Percentiles rank a stretch among this genome's conserved stretches.
Conservation (phyloP, 2,113 vertebrate genomes). For the Lampris incognitus region DNA sequence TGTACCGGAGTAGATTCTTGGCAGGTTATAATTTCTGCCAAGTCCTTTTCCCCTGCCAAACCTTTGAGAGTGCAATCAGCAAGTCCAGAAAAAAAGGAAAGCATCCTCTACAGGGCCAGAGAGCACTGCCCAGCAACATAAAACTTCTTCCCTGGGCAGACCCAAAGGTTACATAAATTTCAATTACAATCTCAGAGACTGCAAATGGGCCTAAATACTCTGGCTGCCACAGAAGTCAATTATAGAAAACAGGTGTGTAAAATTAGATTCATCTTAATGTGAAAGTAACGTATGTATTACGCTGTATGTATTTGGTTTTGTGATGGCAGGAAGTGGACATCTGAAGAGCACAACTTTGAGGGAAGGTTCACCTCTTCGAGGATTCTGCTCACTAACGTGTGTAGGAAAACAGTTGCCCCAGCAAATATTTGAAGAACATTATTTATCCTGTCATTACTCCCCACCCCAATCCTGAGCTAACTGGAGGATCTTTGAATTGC, state of each 20-base stretch:
- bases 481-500: neutral
- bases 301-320: conserved; percentile 2
- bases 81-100: conserved; percentile 2
- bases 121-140: neutral
- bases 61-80: conserved; percentile 11
- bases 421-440: conserved; percentile 10
- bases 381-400: neutral
- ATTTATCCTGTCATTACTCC: conserved; percentile 4
- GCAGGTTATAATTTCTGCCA: conserved; percentile 20
- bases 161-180: conserved; percentile 39
- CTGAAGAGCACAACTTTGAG: neutral
- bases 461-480: neutral
- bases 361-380: neutral
- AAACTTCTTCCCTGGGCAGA: conserved; percentile 13
- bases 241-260: conserved; percentile 35
- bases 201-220: conserved; percentile 47
- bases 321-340: conserved; percentile 5
- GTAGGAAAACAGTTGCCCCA: neutral
- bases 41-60: conserved; percentile 20
- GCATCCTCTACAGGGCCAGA: neutral
- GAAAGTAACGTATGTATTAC: neutral
- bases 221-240: conserved; percentile 41
- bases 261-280: conserved; percentile 33
- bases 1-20: neutral
- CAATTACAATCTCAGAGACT: conserved; percentile 23